Evolutionary conservation across 2,113 vertebrate species (phyloP), one percentile per base, ranked within the genome.

Genomic region (Vulpes ferrilata): DNA sequence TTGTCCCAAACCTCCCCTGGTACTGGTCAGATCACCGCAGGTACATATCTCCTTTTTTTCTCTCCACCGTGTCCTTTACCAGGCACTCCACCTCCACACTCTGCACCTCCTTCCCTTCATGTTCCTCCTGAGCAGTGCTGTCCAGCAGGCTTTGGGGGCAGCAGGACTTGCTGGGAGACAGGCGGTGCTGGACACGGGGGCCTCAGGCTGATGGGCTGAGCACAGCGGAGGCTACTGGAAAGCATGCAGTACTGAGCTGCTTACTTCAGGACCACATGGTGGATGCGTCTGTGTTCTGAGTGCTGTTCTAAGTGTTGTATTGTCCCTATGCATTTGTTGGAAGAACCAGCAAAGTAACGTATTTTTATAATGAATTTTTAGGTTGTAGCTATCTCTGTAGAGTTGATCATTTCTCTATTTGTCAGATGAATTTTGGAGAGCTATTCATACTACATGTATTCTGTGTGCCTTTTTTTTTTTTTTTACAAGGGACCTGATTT

Each of bases 351-450:
- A 71, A 95, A 23, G 23, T 59, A 32, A 20, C 23, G 69, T 9
- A 25, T 51, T 84, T 76, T 84, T 60, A 35, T 43, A 62, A n/a
- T 88, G 53, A 48, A 53, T 67, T 81, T 96, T 87, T 22, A 53
- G 38, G 13, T n/a, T 32, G 1, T 60, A 65, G 13, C 64, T 64
- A 13, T 43, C 13, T 83, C 51, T 43, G 0, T 55, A 51, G 27
- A 16, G 35, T 57, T n/a, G 10, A 25, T 55, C 19, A 43, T 71
- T 84, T 65, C 9, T 59, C 17, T 71, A 3, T 73, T 95, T 53
- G 23, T 89, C 25, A 35, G 10, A 30, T 27, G 38, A 53, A 7
- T 51, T 81, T 65, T 59, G 65, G n/a, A 43, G 19, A 78, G 88
- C 25, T 86, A 20, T 53, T 85, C 16, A 20, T 1, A 32, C 22